Conservation (phyloP, 2,797 vertebrate species). For the Channa striata region DNA sequence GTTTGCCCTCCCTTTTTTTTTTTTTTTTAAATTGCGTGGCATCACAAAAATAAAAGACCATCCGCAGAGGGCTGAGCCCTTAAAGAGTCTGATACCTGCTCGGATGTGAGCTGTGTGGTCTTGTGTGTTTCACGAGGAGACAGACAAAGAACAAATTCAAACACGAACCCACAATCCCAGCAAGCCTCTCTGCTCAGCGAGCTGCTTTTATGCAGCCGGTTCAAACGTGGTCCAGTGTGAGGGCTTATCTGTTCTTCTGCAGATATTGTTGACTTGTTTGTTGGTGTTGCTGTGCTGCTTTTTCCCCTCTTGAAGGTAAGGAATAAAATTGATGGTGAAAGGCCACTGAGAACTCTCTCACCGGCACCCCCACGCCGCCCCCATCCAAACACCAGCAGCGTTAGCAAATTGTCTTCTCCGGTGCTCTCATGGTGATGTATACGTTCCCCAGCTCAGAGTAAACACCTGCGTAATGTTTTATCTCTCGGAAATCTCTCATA, state of each 20-base stretch:
- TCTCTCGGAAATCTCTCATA: conserved; percentile 74
- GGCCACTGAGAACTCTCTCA: conserved; percentile 31
- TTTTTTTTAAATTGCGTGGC: conserved; percentile 28
- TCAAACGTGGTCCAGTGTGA: conserved; percentile 48
- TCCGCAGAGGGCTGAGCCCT: conserved; percentile 23
- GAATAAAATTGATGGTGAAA: conserved; percentile 74
- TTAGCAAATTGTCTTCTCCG: conserved; percentile 42
- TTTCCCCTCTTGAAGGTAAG: conserved; percentile 42
- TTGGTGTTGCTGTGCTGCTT: conserved; percentile 48
- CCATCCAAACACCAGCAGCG: conserved; percentile 28
- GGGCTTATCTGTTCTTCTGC: conserved; percentile 72
- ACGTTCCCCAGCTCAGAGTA: conserved; percentile 60
- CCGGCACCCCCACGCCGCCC: conserved; percentile 1
- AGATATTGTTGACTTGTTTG: conserved; percentile 68
- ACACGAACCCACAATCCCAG: conserved; percentile 40
- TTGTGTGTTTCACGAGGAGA: conserved; percentile 41
- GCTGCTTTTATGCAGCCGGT: conserved; percentile 43
- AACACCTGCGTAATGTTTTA: conserved; percentile 59
- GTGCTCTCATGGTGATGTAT: conserved; percentile 61
- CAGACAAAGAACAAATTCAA: conserved; percentile 54
- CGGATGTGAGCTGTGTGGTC: conserved; percentile 42
- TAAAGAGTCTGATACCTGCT: conserved; percentile 33
- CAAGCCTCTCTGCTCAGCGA: conserved; percentile 39
- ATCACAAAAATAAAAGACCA: conserved; percentile 28
- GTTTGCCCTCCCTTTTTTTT: conserved; percentile 6